These are phyloP conservation scores for Timema cristinae DNA, from an alignment of 2,888 invertebrate species.

Conservation along the genomic window DNA sequence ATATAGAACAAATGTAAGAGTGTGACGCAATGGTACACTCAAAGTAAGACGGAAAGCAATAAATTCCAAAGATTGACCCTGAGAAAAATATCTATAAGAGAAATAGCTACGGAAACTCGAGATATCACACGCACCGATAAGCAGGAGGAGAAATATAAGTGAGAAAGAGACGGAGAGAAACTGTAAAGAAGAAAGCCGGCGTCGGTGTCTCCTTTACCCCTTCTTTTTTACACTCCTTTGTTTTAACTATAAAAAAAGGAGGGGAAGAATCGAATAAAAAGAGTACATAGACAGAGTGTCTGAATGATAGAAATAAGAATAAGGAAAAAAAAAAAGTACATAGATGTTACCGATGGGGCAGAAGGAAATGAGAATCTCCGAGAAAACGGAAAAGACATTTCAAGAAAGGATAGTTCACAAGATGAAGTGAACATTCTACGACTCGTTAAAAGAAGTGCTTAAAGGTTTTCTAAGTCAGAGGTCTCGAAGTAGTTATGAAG, in stretches of 20 bases:
- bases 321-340: background rate
- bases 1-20: background rate
- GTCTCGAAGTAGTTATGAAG: too few relatives aligned
- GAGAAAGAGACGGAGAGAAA: conserved; percentile 15
- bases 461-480: too few relatives aligned
- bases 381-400: conserved; percentile 19
- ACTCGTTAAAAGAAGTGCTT: too few relatives aligned
- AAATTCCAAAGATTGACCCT: conserved; percentile 24
- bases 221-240: too few relatives aligned
- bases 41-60: background rate
- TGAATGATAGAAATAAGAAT: too few relatives aligned
- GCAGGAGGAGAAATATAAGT: conserved; percentile 21
- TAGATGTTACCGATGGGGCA: conserved; percentile 18
- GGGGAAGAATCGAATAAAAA: too few relatives aligned
- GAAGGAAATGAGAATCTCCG: conserved; percentile 18
- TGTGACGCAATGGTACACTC: background rate
- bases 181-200: background rate
- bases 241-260: too few relatives aligned
- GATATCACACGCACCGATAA: conserved; percentile 22
- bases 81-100: too few relatives aligned
- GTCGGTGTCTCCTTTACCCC: too few relatives aligned
- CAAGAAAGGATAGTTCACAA: conserved; percentile 15
- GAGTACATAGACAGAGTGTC: too few relatives aligned
- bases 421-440: too few relatives aligned
- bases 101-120: conserved; percentile 24